These are phyloP conservation scores for Eupithecia centaureata DNA, from an alignment of 2,888 invertebrate genomes.

Conservation along the genomic window DNA sequence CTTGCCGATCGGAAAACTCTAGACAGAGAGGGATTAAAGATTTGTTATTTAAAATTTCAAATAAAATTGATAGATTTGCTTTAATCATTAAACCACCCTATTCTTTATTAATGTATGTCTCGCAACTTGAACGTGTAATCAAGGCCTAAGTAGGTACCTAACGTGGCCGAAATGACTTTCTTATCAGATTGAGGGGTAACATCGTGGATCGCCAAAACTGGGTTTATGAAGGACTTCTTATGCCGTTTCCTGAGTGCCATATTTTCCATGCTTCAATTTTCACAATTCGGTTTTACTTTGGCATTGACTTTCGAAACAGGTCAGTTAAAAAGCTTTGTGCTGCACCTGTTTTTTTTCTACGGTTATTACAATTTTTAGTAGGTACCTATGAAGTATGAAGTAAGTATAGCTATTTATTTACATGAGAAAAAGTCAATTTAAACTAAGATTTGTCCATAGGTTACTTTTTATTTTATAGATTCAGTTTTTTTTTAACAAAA, in stretches of 20 bases:
- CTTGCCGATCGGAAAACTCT: no score
- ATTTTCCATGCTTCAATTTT: slow-evolving; percentile 29
- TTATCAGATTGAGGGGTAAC: slow-evolving; percentile 75
- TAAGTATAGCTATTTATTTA: no score
- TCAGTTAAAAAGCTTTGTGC: not conserved
- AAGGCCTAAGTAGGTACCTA: slow-evolving; percentile 10
- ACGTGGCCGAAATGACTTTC: slow-evolving; percentile 56
- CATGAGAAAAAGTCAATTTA: no score
- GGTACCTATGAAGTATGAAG: no score
- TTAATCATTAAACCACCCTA: no score
- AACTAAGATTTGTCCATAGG: no score
- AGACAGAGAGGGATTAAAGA: no score
- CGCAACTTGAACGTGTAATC: not conserved
- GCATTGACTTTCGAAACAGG: slow-evolving; percentile 1
- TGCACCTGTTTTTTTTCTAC: not conserved
- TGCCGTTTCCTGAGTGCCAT: slow-evolving; percentile 49
- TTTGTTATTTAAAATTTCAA: no score
- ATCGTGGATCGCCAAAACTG: slow-evolving; percentile 67
- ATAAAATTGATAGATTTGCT: no score
- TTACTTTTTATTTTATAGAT: no score
- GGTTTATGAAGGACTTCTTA: slow-evolving; percentile 75
- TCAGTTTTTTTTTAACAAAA: no score
- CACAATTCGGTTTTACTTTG: slow-evolving; percentile 6
- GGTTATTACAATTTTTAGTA: not conserved
- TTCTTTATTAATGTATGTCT: no score